Conservation (phyloP, 2,797 vertebrate species). For the Psittacula derbiana region DNA sequence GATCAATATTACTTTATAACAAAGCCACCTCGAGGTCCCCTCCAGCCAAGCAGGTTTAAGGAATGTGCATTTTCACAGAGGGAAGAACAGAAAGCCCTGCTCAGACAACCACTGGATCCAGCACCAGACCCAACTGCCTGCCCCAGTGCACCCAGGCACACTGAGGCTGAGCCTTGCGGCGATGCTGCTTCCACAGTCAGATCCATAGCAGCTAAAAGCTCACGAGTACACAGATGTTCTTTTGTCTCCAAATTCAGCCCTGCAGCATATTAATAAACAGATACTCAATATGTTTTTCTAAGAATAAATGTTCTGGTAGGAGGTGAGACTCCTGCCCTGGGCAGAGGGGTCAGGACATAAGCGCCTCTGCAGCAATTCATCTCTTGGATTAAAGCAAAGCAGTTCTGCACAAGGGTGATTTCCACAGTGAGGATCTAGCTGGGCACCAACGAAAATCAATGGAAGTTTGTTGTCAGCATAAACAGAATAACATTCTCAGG, state of each 20-base stretch:
- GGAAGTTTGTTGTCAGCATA: background rate
- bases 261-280: background rate
- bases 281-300: background rate
- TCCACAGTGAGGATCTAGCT: background rate
- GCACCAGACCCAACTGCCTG: background rate
- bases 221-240: background rate
- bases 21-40: background rate
- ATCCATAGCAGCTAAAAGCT: background rate
- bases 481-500: background rate
- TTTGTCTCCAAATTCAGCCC: background rate
- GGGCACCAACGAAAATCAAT: background rate
- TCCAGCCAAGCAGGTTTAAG: background rate
- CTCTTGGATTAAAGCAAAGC: background rate
- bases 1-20: background rate
- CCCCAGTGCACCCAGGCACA: rapidly evolving
- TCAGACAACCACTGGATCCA: background rate
- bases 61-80: background rate
- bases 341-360: background rate
- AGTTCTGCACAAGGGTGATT: background rate
- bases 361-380: background rate
- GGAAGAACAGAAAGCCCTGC: background rate
- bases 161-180: rapidly evolving
- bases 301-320: background rate
- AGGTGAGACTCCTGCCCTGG: background rate
- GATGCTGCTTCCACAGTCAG: background rate